These are phyloP conservation scores for Eupithecia centaureata DNA, from an alignment of 2,888 invertebrate genomes.

Conservation along the genomic window DNA sequence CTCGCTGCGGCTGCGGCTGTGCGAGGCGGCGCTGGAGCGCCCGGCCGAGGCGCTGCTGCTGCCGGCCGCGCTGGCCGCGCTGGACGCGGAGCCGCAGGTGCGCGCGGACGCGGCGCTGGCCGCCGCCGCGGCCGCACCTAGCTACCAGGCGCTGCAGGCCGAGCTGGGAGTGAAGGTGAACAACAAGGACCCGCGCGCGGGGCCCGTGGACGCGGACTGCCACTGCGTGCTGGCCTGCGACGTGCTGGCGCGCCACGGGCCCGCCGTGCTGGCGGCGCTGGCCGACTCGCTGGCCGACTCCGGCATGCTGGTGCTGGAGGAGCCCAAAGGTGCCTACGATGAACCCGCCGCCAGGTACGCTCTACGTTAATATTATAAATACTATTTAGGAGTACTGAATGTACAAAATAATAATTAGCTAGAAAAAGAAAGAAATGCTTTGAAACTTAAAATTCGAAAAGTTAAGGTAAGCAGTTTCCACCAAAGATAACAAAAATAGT, in stretches of 20 bases:
- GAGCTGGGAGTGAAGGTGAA: conserved; percentile 85
- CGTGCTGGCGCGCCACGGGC: conserved; percentile 84
- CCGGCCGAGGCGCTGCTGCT: conserved; percentile 87
- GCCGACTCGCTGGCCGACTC: conserved; percentile 85
- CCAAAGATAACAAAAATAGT: no score
- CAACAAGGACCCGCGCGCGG: conserved; percentile 84
- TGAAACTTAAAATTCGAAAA: no score
- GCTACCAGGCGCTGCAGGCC: conserved; percentile 80
- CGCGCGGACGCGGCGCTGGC: conserved; percentile 83
- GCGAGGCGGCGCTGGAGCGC: conserved; percentile 87
- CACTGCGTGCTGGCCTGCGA: conserved; percentile 88
- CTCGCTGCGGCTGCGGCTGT: conserved; percentile 83
- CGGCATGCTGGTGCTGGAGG: conserved; percentile 90
- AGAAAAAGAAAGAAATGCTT: no score
- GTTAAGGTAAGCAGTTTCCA: no score
- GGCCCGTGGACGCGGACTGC: conserved; percentile 85
- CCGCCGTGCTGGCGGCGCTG: conserved; percentile 82
- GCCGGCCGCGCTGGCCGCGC: conserved; percentile 83
- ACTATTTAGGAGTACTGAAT: no score
- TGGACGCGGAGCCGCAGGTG: conserved; percentile 89
- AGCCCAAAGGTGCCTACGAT: conserved; percentile 79
- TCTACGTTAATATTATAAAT: no score
- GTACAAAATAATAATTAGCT: no score
- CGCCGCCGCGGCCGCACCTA: conserved; percentile 77
- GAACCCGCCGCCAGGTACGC: conserved; percentile 58